Conservation (phyloP, 2,797 vertebrate species). For the Picus viridis region DNA sequence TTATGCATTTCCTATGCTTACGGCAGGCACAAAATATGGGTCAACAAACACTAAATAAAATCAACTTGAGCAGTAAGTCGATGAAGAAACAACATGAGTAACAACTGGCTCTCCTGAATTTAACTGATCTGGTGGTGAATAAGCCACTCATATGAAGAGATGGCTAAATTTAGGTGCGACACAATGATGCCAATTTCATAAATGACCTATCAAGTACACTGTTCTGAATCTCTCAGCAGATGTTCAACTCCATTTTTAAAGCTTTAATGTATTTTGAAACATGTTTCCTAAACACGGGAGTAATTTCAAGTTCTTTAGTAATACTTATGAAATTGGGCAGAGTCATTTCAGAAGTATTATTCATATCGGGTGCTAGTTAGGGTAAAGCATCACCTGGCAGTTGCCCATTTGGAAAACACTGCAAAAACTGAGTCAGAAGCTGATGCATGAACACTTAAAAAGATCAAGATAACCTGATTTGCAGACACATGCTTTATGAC, state of each 20-base stretch:
- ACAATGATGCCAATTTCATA: background rate
- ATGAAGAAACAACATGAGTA: background rate
- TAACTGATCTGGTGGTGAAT: background rate
- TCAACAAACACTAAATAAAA: background rate
- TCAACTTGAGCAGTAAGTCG: background rate
- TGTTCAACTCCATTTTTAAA: background rate
- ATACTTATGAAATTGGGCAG: background rate
- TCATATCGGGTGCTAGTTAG: background rate
- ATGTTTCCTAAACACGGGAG: background rate
- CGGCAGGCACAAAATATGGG: background rate
- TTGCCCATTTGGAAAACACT: conserved; percentile 17
- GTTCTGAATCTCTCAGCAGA: background rate
- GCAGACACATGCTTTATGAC: background rate
- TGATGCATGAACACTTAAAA: background rate
- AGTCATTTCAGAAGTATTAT: conserved; percentile 3
- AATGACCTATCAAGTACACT: background rate
- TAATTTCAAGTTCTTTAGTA: conserved; percentile 22
- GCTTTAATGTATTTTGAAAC: conserved; percentile 19
- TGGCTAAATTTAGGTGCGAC: background rate
- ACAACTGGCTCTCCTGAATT: background rate
- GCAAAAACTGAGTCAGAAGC: conserved; percentile 28
- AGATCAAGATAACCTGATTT: conserved; percentile 27
- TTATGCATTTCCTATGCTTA: background rate
- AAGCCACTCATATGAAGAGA: background rate
- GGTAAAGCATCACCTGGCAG: conserved; percentile 35